These are phyloP conservation scores for Pocillopora grandis DNA, from an alignment of 92 coral and sea anemone genomes.

Conservation along the genomic window DNA sequence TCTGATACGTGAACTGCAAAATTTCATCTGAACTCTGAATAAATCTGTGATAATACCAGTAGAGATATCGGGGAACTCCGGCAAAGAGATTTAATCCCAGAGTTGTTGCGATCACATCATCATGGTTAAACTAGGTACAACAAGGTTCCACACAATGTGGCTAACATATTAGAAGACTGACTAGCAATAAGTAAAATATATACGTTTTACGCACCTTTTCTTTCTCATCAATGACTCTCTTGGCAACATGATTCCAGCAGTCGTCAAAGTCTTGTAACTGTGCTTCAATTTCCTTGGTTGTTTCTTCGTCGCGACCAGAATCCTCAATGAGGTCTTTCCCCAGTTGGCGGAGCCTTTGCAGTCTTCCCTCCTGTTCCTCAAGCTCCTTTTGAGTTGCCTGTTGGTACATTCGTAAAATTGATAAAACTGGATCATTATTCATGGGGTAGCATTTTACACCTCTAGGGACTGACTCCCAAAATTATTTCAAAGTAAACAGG, in stretches of 20 bases:
- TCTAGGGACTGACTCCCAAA: no score
- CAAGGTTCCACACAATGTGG: no score
- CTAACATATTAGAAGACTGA: no score
- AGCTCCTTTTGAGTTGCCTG: constrained; percentile 78
- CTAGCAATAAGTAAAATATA: no score
- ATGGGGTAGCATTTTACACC: neutral
- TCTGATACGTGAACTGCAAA: no score
- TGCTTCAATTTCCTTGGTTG: constrained; percentile 66
- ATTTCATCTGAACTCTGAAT: no score
- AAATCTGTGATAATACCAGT: no score
- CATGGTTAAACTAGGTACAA: no score
- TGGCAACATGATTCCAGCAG: constrained; percentile 87
- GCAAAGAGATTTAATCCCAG: no score
- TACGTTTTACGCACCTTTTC: constrained; percentile 66
- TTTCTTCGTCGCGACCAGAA: constrained; percentile 54
- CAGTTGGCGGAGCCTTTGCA: constrained; percentile 64
- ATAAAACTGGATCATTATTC: neutral
- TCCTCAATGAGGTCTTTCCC: constrained; percentile 73
- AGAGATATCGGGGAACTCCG: no score
- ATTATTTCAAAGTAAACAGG: no score
- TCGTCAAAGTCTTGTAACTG: constrained; percentile 89
- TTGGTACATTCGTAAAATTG: neutral
- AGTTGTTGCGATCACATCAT: no score
- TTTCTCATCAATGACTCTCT: constrained; percentile 71
- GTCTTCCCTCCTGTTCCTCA: constrained; percentile 65